These are phyloP conservation scores for Talpa occidentalis DNA, from an alignment of 2,113 vertebrate species.

Conservation along the genomic window DNA sequence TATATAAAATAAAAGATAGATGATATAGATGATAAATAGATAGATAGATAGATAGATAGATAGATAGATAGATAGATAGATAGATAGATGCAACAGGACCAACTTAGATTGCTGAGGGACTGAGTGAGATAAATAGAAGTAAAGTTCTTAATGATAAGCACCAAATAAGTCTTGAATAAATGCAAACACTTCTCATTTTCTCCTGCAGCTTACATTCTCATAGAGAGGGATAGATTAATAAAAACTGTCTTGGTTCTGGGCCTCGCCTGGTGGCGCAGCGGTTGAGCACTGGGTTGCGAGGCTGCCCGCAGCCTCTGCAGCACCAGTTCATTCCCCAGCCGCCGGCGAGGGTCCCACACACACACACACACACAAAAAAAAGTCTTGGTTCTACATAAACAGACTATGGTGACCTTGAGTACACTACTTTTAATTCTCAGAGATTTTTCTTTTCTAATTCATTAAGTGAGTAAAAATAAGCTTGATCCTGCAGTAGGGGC, in stretches of 20 bases:
- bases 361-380: no score
- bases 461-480: not conserved
- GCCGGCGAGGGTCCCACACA: no score
- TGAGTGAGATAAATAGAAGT: not conserved
- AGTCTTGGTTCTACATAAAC: not conserved
- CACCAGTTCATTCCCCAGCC: no score
- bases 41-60: not conserved
- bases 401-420: not conserved
- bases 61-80: not conserved
- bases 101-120: not conserved
- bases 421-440: not conserved
- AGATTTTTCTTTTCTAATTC: not conserved
- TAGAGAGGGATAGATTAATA: not conserved
- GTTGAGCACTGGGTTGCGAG: no score
- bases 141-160: not conserved
- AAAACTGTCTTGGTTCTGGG: not conserved
- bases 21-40: not conserved
- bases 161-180: not conserved
- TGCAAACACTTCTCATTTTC: not conserved
- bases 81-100: not conserved
- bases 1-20: not conserved
- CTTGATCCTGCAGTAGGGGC: not conserved
- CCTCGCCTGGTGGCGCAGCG: no score
- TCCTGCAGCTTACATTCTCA: not conserved
- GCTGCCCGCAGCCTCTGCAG: no score